phyloP scores from a whole-genome alignment of 2,113 vertebrate species.

The Telmatochromis brachygnathus region DNA sequence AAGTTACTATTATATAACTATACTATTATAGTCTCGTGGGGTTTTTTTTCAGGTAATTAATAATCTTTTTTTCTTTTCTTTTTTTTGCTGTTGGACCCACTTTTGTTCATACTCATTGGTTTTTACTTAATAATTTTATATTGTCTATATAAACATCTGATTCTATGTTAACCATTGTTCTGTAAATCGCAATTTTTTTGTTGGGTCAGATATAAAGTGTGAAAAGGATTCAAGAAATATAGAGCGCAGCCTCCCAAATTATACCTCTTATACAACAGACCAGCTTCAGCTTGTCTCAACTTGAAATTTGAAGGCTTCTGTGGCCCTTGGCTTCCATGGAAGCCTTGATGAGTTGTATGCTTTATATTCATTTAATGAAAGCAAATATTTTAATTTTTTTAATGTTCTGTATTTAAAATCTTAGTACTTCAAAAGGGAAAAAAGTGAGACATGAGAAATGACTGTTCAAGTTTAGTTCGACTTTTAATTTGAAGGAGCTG shows the following conservation, averaged over 20 bases:
- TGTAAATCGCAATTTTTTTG: neutral
- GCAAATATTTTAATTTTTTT: neutral
- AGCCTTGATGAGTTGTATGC: neutral
- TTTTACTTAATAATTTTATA: neutral
- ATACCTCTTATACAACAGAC: neutral
- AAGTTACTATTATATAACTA: neutral
- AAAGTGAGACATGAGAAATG: neutral
- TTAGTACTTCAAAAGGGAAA: neutral
- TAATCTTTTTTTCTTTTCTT: neutral
- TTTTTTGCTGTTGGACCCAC: neutral
- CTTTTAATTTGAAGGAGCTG: neutral
- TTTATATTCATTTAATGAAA: neutral
- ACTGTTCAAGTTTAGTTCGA: neutral
- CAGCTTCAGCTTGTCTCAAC: neutral
- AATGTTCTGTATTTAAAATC: neutral
- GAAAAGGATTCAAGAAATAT: neutral
- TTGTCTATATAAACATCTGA: neutral
- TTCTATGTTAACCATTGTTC: neutral
- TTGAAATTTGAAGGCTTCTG: neutral
- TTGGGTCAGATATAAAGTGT: neutral
- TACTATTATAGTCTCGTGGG: neutral
- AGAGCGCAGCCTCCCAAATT: neutral
- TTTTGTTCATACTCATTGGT: neutral
- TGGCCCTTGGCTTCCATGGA: neutral
- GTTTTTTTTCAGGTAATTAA: rapidly evolving